phyloP scores from a whole-genome alignment of 2,888 invertebrate species.

The Idaea biselata region DNA sequence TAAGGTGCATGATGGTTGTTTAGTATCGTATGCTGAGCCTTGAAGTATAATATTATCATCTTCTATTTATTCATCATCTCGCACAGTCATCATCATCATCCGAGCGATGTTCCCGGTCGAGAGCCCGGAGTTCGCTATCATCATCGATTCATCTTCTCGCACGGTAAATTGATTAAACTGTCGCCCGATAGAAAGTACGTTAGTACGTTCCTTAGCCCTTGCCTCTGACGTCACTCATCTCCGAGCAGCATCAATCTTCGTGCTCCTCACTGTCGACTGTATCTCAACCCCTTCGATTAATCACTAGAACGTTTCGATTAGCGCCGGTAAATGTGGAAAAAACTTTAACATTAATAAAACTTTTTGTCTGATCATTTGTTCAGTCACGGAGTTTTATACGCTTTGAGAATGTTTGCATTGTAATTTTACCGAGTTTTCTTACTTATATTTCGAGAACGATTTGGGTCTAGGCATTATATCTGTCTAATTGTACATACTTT shows the following conservation, averaged over 20 bases:
- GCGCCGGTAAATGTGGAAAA: conserved; percentile 49
- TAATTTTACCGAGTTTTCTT: neutral
- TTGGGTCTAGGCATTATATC: neutral
- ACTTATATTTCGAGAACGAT: neutral
- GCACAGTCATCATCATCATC: no score
- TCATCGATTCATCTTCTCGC: no score
- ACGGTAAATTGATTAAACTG: neutral
- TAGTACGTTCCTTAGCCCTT: neutral
- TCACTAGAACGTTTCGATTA: conserved; percentile 70
- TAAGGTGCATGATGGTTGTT: no score
- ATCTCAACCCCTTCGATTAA: conserved; percentile 70
- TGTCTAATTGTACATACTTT: no score
- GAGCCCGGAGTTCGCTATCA: no score
- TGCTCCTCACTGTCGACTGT: conserved; percentile 65
- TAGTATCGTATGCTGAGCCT: no score
- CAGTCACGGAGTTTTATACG: neutral
- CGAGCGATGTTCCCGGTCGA: no score
- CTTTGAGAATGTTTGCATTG: neutral
- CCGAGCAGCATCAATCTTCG: conserved; percentile 64
- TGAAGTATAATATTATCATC: no score
- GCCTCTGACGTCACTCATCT: conserved; percentile 17
- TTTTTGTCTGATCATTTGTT: neutral
- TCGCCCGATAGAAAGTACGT: neutral
- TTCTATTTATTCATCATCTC: no score
- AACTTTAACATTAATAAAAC: conserved; percentile 8